A percentile compares a stretch with the other conserved stretches of the same genome.
These are phyloP conservation scores for Poeciliopsis turneri DNA, from an alignment of 2,797 vertebrate species.

Conservation along the genomic window DNA sequence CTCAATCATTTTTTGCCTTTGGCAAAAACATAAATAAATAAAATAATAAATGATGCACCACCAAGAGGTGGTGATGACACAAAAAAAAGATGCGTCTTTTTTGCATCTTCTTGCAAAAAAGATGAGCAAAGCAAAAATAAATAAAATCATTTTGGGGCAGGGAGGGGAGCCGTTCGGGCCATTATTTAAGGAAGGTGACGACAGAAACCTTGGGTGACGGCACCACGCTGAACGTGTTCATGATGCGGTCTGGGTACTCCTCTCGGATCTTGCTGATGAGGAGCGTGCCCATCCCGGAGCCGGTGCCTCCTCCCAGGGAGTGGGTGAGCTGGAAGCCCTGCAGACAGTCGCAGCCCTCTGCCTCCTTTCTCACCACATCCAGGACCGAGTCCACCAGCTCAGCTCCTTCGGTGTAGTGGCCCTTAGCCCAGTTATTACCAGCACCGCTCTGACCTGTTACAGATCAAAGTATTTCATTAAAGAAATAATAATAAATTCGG, in stretches of 20 bases:
- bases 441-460: not conserved
- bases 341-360: slow-evolving; percentile 86
- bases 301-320: slow-evolving; percentile 53
- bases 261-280: slow-evolving; percentile 3
- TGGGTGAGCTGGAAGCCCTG: slow-evolving; percentile 89
- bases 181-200: no score
- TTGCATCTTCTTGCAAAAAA: no score
- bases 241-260: slow-evolving; percentile 3
- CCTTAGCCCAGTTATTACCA: slow-evolving; percentile 87
- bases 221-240: not conserved
- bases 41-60: no score
- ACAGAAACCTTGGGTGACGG: not conserved
- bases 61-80: no score
- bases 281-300: not conserved
- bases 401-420: slow-evolving; percentile 87
- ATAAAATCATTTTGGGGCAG: no score
- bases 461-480: not conserved
- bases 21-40: no score
- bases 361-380: slow-evolving; percentile 86
- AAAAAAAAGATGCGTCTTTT: no score
- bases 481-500: no score
- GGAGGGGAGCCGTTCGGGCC: no score
- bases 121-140: no score
- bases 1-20: no score
- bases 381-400: slow-evolving; percentile 86